These are phyloP conservation scores for Amitus sp. DNA, from an alignment of 2,888 invertebrate genomes.

Conservation along the genomic window DNA sequence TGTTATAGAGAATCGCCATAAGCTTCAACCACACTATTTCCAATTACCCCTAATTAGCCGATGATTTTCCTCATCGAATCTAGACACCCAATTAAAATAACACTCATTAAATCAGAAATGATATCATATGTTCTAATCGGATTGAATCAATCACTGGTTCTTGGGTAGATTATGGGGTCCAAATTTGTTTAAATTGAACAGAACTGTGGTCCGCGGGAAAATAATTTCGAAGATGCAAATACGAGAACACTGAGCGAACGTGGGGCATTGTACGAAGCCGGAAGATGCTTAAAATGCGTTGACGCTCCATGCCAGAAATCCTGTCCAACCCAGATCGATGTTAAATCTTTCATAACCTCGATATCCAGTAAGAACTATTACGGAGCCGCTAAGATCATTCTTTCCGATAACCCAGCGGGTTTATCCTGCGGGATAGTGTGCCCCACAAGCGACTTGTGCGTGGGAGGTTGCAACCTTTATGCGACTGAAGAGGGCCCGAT, in stretches of 20 bases:
- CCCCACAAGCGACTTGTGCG: constrained; percentile 97
- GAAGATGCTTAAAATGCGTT: constrained; percentile 89
- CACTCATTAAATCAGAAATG: too few relatives aligned
- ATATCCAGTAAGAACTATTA: constrained; percentile 99
- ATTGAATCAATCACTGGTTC: too few relatives aligned
- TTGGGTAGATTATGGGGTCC: too few relatives aligned
- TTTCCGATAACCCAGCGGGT: constrained; percentile 97
- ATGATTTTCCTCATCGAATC: too few relatives aligned
- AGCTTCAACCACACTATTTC: too few relatives aligned
- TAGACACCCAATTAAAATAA: too few relatives aligned
- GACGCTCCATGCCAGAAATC: constrained; percentile 99
- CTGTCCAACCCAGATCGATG: constrained; percentile 97
- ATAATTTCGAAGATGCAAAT: constrained; percentile 97
- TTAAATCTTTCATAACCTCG: constrained; percentile 96
- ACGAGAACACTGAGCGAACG: constrained; percentile 97
- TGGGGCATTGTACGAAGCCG: constrained; percentile 90
- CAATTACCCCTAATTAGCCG: too few relatives aligned
- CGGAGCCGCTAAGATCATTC: constrained; percentile 94
- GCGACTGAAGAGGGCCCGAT: constrained; percentile 98
- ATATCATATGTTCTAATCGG: too few relatives aligned
- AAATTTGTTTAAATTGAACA: too few relatives aligned
- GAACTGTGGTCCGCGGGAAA: constrained; percentile 77
- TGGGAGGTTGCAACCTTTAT: constrained; percentile 96
- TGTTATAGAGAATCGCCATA: too few relatives aligned
- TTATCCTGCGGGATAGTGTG: constrained; percentile 98